Percentiles rank a stretch among this genome's conserved stretches.
These are phyloP conservation scores for Meliscaeva auricollis DNA, from an alignment of 2,888 invertebrate species.

Conservation along the genomic window DNA sequence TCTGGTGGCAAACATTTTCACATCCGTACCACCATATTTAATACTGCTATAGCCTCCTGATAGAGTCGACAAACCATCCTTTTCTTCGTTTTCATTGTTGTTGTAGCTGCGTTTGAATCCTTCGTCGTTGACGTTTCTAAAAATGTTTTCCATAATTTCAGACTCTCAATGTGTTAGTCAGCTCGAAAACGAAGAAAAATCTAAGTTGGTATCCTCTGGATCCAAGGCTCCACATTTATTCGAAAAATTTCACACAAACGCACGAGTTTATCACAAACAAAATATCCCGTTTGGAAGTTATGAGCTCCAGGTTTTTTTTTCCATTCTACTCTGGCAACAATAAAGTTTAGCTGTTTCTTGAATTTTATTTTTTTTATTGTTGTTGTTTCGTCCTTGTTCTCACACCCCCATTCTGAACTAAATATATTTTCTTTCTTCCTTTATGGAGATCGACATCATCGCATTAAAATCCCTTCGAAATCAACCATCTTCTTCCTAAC, in stretches of 20 bases:
- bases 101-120: too few relatives aligned
- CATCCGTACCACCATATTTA: too few relatives aligned
- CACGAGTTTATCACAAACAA: not conserved
- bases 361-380: conserved; percentile 13
- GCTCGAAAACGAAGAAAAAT: not conserved
- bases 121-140: too few relatives aligned
- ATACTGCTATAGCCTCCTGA: too few relatives aligned
- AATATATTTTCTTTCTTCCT: conserved; percentile 6
- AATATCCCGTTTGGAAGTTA: conserved; percentile 43
- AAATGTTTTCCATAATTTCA: too few relatives aligned
- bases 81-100: too few relatives aligned
- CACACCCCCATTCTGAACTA: not conserved
- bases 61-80: too few relatives aligned
- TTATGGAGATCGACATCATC: conserved; percentile 72
- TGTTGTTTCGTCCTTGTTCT: conserved; percentile 26
- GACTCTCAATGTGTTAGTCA: too few relatives aligned
- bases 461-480: conserved; percentile 73
- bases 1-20: too few relatives aligned
- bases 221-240: not conserved
- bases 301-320: conserved; percentile 73
- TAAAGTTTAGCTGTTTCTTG: conserved; percentile 60
- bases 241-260: not conserved
- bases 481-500: conserved; percentile 70
- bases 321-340: conserved; percentile 56
- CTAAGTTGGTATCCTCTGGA: conserved; percentile 19